phyloP scores from a whole-genome alignment of 2,113 vertebrate genomes.

The Typhlomys cinereus region DNA sequence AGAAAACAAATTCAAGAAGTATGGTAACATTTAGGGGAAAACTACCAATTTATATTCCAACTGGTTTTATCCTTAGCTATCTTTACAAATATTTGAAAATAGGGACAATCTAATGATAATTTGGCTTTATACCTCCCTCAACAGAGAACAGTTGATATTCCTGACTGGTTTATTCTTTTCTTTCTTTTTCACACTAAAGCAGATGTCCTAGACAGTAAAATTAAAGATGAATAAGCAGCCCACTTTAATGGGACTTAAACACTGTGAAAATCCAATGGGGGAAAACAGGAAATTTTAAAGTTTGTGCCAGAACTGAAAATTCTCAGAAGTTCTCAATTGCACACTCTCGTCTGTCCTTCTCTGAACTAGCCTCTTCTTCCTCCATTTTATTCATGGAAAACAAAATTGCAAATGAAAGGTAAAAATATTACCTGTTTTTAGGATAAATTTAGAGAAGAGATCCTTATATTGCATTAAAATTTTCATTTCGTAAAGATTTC shows the following conservation, averaged over 20 bases:
- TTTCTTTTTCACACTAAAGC: not conserved
- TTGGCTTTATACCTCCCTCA: not conserved
- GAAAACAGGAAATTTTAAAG: not conserved
- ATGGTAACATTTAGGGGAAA: not conserved
- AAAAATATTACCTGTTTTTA: not conserved
- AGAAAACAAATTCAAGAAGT: not conserved
- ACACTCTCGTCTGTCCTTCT: not conserved
- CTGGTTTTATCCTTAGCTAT: not conserved
- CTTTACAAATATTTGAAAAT: not conserved
- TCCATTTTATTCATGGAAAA: not conserved
- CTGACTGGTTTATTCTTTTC: not conserved
- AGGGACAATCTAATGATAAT: not conserved
- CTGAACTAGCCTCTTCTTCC: not conserved
- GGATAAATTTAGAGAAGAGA: not conserved
- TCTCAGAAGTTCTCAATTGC: not conserved
- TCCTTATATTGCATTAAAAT: not conserved
- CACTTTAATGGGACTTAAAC: not conserved
- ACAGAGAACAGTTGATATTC: not conserved
- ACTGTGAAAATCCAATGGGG: not conserved
- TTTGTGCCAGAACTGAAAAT: not conserved
- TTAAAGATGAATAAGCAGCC: not conserved
- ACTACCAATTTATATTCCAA: not conserved
- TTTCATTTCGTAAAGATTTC: not conserved
- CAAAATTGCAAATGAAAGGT: not conserved
- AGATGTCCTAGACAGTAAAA: not conserved